A percentile compares a stretch with the other conserved stretches of the same genome.
Evolutionary conservation across 2,888 invertebrate genomes (phyloP).

Genomic region (Melolontha melolontha): DNA sequence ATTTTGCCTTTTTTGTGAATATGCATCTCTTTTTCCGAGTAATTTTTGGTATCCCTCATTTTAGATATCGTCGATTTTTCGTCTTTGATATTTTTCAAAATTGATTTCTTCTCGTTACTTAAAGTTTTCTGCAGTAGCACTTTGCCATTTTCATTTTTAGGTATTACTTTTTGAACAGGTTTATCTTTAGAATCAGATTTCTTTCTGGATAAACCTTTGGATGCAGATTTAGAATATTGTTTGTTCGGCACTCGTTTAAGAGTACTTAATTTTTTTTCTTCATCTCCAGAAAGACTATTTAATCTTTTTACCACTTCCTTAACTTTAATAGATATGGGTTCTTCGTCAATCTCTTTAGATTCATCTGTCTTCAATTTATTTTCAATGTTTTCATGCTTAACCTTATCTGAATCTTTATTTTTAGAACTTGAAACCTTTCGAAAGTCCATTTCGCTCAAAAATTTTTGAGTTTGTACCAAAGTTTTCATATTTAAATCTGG

Average conservation of each 20-base stretch:
- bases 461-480: conserved; percentile 11
- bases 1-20: background rate
- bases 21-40: background rate
- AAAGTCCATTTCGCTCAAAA: conserved; percentile 25
- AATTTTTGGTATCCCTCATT: conserved; percentile 3
- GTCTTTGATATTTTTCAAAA: conserved; percentile 16
- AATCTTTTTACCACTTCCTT: conserved; percentile 58
- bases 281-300: conserved; percentile 48
- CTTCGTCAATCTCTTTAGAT: background rate
- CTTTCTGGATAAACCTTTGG: background rate
- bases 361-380: background rate
- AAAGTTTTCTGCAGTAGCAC: conserved; percentile 12
- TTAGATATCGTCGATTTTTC: background rate
- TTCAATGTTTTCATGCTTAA: background rate
- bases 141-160: background rate
- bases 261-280: conserved; percentile 6
- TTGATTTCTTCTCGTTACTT: conserved; percentile 17
- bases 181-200: conserved; percentile 8
- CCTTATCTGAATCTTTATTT: background rate
- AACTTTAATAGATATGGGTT: conserved; percentile 50
- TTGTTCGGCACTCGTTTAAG: background rate
- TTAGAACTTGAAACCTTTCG: conserved; percentile 1
- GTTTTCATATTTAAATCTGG: background rate
- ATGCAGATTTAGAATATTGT: background rate
- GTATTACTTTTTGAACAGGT: background rate